Percentiles rank a stretch among this genome's conserved stretches.
Evolutionary conservation across 2,797 vertebrate species (phyloP).

Genomic region (Myotis planiceps): DNA sequence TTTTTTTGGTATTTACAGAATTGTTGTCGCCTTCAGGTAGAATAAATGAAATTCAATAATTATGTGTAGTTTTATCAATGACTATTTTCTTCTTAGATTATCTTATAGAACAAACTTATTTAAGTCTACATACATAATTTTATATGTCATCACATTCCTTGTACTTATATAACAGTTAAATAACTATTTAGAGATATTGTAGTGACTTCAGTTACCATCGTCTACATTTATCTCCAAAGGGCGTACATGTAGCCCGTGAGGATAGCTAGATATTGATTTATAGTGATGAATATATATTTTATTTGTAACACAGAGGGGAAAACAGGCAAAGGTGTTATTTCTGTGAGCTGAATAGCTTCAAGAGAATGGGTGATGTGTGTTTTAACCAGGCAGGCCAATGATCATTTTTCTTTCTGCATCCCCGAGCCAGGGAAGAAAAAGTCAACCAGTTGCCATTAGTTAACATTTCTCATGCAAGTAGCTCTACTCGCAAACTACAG

Average conservation of each 20-base stretch:
- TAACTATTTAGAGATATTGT: conserved; percentile 18
- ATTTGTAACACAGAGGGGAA: conserved; percentile 62
- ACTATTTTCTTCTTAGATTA: not conserved
- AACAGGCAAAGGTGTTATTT: conserved; percentile 55
- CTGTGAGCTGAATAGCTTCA: conserved; percentile 64
- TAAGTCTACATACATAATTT: conserved; percentile 6
- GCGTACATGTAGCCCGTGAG: conserved; percentile 47
- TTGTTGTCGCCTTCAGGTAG: not conserved
- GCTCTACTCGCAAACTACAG: not conserved
- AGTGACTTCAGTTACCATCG: conserved; percentile 36
- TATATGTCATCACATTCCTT: not conserved
- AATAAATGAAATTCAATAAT: not conserved
- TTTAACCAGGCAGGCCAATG: conserved; percentile 66
- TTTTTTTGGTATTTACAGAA: not conserved
- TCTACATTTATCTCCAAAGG: conserved; percentile 60
- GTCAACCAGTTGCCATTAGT: conserved; percentile 12
- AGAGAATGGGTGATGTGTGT: conserved; percentile 64
- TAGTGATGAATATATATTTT: conserved; percentile 73
- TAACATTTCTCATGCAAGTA: conserved; percentile 34
- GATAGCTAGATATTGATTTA: conserved; percentile 77
- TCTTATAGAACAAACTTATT: conserved; percentile 9
- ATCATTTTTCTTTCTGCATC: conserved; percentile 72
- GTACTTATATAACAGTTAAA: conserved; percentile 5
- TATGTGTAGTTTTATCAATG: not conserved
- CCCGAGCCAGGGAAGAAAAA: conserved; percentile 53